phyloP scores from a whole-genome alignment of 2,797 vertebrate genomes.

The Distichodus sexfasciatus region DNA sequence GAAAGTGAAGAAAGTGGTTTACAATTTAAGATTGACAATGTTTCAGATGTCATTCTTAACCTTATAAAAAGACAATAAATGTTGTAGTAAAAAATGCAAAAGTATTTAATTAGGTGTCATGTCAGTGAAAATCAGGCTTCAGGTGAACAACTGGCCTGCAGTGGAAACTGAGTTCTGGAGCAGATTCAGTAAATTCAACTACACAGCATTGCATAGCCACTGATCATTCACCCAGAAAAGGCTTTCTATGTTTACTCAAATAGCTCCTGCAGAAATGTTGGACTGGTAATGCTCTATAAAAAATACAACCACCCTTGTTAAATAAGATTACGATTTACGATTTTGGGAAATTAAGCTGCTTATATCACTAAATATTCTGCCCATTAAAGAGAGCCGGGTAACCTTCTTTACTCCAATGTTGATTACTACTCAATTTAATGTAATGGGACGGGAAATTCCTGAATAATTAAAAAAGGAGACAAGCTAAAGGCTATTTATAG shows the following conservation, averaged over 20 bases:
- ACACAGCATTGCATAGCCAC: constrained; percentile 9
- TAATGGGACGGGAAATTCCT: no score
- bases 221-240: constrained; percentile 25
- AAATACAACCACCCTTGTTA: no score
- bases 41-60: constrained; percentile 33
- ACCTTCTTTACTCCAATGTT: no score
- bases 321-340: no score
- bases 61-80: constrained; percentile 13
- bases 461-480: no score
- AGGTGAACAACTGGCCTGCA: constrained; percentile 9
- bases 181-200: constrained; percentile 8
- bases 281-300: background rate
- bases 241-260: background rate
- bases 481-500: no score
- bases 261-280: constrained; percentile 13
- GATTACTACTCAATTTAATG: no score
- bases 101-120: no score
- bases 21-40: constrained; percentile 13
- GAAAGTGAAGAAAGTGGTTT: background rate
- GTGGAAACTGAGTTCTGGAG: constrained; percentile 9
- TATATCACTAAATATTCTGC: no score
- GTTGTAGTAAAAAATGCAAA: background rate
- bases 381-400: no score
- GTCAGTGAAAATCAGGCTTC: no score
- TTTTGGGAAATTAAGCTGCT: no score